A percentile compares a stretch with the other conserved stretches of the same genome.
Evolutionary conservation across 2,113 vertebrate genomes (phyloP).

Genomic region (Catagonus wagneri): DNA sequence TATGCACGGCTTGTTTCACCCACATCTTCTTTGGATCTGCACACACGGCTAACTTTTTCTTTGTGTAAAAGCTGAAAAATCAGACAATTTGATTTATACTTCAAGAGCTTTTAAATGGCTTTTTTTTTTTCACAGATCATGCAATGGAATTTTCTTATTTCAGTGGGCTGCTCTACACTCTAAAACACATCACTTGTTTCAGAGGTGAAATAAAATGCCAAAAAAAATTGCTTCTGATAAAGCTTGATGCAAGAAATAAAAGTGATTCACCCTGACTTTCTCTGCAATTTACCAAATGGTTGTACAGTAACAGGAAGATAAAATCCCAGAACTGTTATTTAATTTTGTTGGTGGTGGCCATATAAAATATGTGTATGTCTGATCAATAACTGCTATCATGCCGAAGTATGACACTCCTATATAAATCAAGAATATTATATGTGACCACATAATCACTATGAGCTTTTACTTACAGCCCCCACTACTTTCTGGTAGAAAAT

Average conservation of each 20-base stretch:
- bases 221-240: background rate
- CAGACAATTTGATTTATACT: background rate
- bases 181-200: background rate
- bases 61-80: constrained; percentile 83
- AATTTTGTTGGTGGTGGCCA: background rate
- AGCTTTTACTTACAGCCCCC: background rate
- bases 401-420: background rate
- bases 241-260: background rate
- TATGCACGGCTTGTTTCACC: constrained; percentile 81
- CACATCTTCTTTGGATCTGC: constrained; percentile 84
- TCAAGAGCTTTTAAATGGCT: background rate
- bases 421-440: background rate
- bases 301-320: background rate
- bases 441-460: background rate
- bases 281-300: background rate
- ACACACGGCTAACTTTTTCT: constrained; percentile 52
- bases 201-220: background rate
- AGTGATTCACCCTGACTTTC: background rate
- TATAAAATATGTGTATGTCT: background rate
- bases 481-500: background rate
- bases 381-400: background rate
- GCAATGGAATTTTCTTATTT: background rate
- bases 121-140: background rate
- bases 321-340: background rate
- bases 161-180: background rate